Evolutionary conservation across 2,797 vertebrate species (phyloP).

Genomic region (Lateolabrax maculatus): DNA sequence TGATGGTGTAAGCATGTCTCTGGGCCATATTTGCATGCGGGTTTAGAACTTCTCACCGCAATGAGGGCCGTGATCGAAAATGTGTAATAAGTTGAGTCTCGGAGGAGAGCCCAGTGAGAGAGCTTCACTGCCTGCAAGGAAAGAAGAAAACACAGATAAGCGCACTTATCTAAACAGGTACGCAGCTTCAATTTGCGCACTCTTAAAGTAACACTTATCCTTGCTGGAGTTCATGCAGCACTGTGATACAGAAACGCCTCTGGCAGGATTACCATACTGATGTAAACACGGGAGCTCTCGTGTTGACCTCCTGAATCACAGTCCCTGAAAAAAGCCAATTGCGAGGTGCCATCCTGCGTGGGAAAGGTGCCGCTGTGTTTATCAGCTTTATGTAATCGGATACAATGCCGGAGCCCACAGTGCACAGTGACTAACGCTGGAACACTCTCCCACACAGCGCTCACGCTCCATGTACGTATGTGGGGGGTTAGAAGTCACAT

Average conservation of each 20-base stretch:
- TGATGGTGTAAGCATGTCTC: background rate
- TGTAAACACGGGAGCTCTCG: slow-evolving; percentile 37
- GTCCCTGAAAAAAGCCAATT: slow-evolving; percentile 20
- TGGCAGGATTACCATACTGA: slow-evolving; percentile 55
- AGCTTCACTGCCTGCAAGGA: slow-evolving; percentile 90
- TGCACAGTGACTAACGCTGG: slow-evolving; percentile 55
- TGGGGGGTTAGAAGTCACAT: slow-evolving; percentile 54
- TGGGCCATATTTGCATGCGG: background rate
- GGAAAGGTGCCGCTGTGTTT: slow-evolving; percentile 38
- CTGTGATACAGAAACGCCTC: slow-evolving; percentile 25
- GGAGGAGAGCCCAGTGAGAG: slow-evolving; percentile 92
- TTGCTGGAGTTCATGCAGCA: slow-evolving; percentile 12
- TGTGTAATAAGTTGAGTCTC: slow-evolving; percentile 93
- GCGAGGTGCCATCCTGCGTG: slow-evolving; percentile 41
- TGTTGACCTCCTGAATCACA: slow-evolving; percentile 49
- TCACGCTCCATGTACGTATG: slow-evolving; percentile 16
- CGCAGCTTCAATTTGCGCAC: slow-evolving; percentile 17
- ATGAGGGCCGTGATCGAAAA: slow-evolving; percentile 93
- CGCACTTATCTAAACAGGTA: background rate
- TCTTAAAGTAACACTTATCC: slow-evolving; percentile 11
- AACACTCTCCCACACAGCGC: slow-evolving; percentile 46
- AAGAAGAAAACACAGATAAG: slow-evolving; percentile 19
- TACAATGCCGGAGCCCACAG: slow-evolving; percentile 45
- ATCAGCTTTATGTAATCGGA: slow-evolving; percentile 59
- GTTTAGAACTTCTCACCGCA: slow-evolving; percentile 82